Evolutionary conservation across 1,140 invertebrate species (phyloP).

Genomic region (Platyura marginata): DNA sequence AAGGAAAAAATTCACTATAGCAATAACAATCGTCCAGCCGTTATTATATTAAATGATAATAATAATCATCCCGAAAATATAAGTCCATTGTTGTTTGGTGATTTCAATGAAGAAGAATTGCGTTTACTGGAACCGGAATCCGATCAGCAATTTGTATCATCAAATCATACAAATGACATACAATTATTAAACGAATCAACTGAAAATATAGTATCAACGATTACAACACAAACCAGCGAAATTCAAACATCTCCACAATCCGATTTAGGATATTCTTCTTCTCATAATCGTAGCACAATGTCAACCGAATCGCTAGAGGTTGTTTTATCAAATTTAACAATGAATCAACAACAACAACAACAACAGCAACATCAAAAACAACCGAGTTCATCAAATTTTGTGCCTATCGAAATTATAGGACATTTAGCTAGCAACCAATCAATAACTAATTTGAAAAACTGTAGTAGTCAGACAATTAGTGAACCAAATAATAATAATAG

Average conservation of each 20-base stretch:
- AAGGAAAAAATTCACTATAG: neutral
- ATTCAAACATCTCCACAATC: neutral
- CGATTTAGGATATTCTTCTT: neutral
- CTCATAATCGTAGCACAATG: neutral
- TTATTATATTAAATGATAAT: conserved; percentile 38
- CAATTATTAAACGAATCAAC: neutral
- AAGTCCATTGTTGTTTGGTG: conserved; percentile 17
- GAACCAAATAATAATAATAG: neutral
- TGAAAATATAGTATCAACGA: neutral
- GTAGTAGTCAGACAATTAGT: neutral
- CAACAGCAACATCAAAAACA: neutral
- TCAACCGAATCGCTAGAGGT: neutral
- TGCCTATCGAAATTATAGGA: too few relatives aligned
- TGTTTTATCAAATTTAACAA: neutral
- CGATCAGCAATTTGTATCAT: neutral
- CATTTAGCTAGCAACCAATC: neutral
- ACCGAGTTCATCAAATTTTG: neutral
- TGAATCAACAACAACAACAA: neutral
- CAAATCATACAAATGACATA: neutral
- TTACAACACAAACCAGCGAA: neutral
- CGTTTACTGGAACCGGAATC: conserved; percentile 15
- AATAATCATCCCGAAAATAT: conserved; percentile 10
- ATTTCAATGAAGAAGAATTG: conserved; percentile 22
- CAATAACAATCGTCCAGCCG: conserved; percentile 27
- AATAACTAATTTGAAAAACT: neutral